phyloP scores from a whole-genome alignment of 1,140 invertebrate species.

The Tetramorium parvispinum region DNA sequence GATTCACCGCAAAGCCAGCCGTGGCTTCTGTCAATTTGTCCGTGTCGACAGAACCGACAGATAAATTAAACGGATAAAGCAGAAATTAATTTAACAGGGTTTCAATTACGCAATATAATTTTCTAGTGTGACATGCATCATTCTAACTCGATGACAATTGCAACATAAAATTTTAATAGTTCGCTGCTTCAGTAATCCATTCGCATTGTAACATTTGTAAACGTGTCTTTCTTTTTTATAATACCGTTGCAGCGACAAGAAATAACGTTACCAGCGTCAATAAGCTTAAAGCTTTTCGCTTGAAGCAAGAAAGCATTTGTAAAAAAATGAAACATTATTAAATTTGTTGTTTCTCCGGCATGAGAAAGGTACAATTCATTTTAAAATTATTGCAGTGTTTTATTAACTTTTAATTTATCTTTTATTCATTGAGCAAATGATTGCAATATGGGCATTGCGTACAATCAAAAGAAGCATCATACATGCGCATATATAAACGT shows the following conservation, averaged over 20 bases:
- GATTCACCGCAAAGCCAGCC: conserved; percentile 53
- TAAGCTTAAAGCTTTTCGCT: neutral
- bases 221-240: neutral
- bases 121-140: neutral
- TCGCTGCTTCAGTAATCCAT: neutral
- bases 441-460: neutral
- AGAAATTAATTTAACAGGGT: conserved; percentile 50
- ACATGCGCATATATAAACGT: neutral
- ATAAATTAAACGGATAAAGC: conserved; percentile 41
- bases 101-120: conserved; percentile 38
- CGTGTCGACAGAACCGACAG: conserved; percentile 18
- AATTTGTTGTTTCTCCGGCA: neutral
- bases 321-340: neutral
- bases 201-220: neutral
- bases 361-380: neutral
- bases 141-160: neutral
- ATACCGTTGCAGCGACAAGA: neutral
- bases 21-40: conserved; percentile 60
- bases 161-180: neutral
- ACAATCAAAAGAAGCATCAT: neutral
- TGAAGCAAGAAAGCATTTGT: neutral
- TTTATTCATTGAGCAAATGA: conserved; percentile 27
- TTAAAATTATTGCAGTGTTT: neutral
- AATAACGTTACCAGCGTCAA: neutral
- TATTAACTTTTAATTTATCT: neutral